phyloP scores from a whole-genome alignment of 2,113 vertebrate species.

The Delphinapterus leucas region DNA sequence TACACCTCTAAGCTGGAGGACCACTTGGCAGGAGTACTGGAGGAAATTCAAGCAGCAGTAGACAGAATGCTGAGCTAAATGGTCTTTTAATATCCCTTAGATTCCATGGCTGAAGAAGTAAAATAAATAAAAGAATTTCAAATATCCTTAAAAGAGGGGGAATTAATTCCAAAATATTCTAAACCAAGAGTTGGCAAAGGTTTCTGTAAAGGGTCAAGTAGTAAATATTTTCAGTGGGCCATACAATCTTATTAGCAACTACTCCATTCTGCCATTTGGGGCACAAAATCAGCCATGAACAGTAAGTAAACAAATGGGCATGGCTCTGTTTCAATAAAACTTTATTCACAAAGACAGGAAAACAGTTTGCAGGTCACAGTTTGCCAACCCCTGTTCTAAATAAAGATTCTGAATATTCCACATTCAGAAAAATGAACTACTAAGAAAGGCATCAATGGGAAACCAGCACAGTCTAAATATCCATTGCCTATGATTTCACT shows the following conservation, averaged over 20 bases:
- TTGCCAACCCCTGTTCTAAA: not conserved
- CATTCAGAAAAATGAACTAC: conserved; percentile 28
- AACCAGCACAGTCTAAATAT: not conserved
- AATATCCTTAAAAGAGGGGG: not conserved
- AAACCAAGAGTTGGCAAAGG: not conserved
- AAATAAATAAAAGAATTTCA: not conserved
- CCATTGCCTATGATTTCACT: not conserved
- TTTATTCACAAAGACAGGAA: conserved; percentile 6
- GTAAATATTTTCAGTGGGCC: not conserved
- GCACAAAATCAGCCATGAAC: not conserved
- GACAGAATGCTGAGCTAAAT: not conserved
- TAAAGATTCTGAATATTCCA: not conserved
- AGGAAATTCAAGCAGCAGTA: not conserved
- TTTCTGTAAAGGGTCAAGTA: not conserved
- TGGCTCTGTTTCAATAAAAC: not conserved
- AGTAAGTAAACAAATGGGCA: not conserved
- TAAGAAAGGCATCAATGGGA: not conserved
- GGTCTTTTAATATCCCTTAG: not conserved
- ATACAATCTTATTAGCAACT: not conserved
- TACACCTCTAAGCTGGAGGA: not conserved
- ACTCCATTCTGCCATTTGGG: not conserved
- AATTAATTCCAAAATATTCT: conserved; percentile 1
- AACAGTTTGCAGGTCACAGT: not conserved
- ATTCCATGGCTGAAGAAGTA: not conserved
- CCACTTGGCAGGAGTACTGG: not conserved